These are phyloP conservation scores for Helogale parvula DNA, from an alignment of 2,113 vertebrate species.

Conservation along the genomic window DNA sequence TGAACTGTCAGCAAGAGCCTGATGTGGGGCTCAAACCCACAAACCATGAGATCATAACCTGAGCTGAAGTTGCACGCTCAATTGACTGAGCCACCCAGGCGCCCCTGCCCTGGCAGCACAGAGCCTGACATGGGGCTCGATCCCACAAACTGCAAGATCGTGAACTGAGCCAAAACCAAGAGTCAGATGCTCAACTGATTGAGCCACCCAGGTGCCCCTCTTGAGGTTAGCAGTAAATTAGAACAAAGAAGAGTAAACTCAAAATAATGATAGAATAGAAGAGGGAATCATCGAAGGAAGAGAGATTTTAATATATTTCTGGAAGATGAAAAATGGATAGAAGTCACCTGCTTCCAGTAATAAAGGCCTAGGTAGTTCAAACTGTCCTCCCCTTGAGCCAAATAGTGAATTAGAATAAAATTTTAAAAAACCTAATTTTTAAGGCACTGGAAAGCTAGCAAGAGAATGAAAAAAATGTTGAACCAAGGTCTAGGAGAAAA, in stretches of 20 bases:
- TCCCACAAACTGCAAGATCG: too few species aligned
- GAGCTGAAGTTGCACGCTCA: too few species aligned
- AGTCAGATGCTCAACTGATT: too few species aligned
- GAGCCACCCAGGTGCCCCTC: background rate
- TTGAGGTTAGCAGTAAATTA: background rate
- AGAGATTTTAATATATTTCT: slow-evolving; percentile 29
- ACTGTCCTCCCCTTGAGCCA: background rate
- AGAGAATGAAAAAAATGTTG: background rate
- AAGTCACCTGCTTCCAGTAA: background rate
- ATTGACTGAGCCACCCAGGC: too few species aligned
- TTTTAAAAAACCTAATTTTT: background rate
- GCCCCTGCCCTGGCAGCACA: too few species aligned
- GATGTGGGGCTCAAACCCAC: too few species aligned
- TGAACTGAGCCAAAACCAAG: too few species aligned
- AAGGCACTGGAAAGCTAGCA: background rate
- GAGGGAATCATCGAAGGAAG: background rate
- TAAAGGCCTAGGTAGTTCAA: background rate
- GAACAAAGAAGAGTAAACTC: background rate
- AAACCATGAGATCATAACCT: too few species aligned
- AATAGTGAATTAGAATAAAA: slow-evolving; percentile 10
- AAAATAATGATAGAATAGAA: background rate
- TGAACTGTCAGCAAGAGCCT: too few species aligned
- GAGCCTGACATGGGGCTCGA: too few species aligned
- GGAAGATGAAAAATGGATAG: background rate
- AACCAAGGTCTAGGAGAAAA: background rate